These are phyloP conservation scores for Seriola dumerili DNA, from an alignment of 2,113 vertebrate species.

Conservation along the genomic window DNA sequence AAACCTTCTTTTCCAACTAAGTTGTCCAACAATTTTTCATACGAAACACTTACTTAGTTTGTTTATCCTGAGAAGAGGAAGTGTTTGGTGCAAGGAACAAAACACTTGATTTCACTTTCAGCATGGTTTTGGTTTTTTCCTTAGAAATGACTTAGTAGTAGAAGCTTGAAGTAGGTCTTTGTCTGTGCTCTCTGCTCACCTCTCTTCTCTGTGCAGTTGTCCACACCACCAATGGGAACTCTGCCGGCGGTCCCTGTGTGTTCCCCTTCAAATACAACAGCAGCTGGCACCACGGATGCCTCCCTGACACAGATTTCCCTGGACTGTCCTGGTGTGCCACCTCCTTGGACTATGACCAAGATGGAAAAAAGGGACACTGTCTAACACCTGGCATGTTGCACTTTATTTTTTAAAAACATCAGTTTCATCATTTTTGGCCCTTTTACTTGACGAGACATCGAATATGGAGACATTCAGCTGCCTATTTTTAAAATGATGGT, in stretches of 20 bases:
- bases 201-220: constrained; percentile 82
- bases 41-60: background rate
- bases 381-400: constrained; percentile 86
- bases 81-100: background rate
- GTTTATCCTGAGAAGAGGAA: background rate
- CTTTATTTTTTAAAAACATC: background rate
- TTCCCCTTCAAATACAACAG: constrained; percentile 91
- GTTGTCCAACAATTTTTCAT: too few relatives aligned
- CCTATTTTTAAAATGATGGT: background rate
- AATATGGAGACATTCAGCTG: background rate
- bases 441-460: background rate
- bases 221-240: constrained; percentile 90
- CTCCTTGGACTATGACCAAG: constrained; percentile 83
- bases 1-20: too few relatives aligned
- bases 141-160: background rate
- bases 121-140: background rate
- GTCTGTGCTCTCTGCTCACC: constrained; percentile 5
- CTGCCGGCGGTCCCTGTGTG: constrained; percentile 89
- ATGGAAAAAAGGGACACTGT: constrained; percentile 89
- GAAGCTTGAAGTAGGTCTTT: background rate
- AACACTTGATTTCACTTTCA: background rate
- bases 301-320: constrained; percentile 63
- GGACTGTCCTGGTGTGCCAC: constrained; percentile 90
- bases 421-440: too few relatives aligned
- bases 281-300: constrained; percentile 91